Evolutionary conservation across 2,797 vertebrate species (phyloP), one percentile per base, ranked within the genome.

Genomic region (Eutrigla gurnardus): DNA sequence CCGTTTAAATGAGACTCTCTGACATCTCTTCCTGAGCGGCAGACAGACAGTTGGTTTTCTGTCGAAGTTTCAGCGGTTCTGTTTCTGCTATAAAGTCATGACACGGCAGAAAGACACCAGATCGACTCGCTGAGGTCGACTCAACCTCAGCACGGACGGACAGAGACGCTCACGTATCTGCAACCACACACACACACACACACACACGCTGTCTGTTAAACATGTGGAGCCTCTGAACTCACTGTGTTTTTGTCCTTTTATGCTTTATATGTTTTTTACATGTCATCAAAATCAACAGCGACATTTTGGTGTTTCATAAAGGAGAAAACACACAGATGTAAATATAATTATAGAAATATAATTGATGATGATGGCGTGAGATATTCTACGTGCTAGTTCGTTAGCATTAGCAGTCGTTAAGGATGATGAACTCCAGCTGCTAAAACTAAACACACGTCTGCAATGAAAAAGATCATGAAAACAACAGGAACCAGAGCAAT

Each of bases 111-210:
- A 59, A 25, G 15, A 57, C 25, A 65, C 60, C 2, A 47, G 66
- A 62, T 2, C 13, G 5, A 25, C 25, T 55, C 15, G n/a, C 52
- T 10, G 32, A 67, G 70, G 72, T 80, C 62, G 37, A 39, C 13
- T 3, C 54, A 18, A 80, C 47, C 77, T 75, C 49, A 36, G 15
- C 0, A 54, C 50, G 71, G 54, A 47, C 65, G 54, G 62, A 57
- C 35, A 25, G 46, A 73, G 43, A 64, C n/a, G 59, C 9, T 72
- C 57, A 37, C 2, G 3, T 14, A 64, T 46, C 65, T 59, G 39
- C 11, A 18, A 35, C 37, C 32, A 58, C 40, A 0, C 6, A 8
- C 2, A 12, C 7, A 12, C 3, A 39, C 18, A 25, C 25, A 25
- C 25, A 25, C 25, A 25, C 25, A 25, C 25, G 25, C 25, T 25